These are phyloP conservation scores for Miniopterus natalensis DNA, from an alignment of 2,113 vertebrate genomes.

Conservation along the genomic window DNA sequence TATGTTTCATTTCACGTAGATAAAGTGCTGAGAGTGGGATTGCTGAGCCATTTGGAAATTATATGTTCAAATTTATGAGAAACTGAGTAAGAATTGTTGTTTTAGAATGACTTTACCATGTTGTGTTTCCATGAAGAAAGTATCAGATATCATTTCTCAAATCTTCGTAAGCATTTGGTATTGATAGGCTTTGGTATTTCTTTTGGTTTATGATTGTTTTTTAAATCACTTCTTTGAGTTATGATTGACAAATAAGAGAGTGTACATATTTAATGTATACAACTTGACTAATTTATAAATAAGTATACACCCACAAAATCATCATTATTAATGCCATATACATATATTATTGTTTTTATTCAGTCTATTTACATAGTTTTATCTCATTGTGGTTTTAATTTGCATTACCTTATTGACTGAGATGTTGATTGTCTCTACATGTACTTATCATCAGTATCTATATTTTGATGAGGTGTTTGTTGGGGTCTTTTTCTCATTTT, in stretches of 20 bases:
- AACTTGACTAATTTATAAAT: neutral
- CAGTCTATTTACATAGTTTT: neutral
- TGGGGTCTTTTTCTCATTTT: neutral
- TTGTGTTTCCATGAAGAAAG: neutral
- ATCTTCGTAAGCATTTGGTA: neutral
- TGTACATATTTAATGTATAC: neutral
- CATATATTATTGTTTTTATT: neutral
- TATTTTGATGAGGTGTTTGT: neutral
- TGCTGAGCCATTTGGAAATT: neutral
- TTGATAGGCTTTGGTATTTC: neutral
- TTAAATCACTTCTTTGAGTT: neutral
- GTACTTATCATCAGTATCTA: neutral
- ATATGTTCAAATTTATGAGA: neutral
- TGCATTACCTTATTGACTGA: neutral
- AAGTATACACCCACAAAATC: neutral
- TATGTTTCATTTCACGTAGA: neutral
- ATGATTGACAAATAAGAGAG: neutral
- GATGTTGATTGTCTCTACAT: neutral
- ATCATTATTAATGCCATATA: neutral
- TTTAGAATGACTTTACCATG: neutral
- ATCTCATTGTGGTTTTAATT: conserved; percentile 4
- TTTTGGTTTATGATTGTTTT: neutral
- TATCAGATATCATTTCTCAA: neutral
- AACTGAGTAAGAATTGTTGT: neutral
- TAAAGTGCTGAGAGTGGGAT: neutral